Evolutionary conservation across 2,113 vertebrate genomes (phyloP).

Genomic region (Pachypanchax playfairii): DNA sequence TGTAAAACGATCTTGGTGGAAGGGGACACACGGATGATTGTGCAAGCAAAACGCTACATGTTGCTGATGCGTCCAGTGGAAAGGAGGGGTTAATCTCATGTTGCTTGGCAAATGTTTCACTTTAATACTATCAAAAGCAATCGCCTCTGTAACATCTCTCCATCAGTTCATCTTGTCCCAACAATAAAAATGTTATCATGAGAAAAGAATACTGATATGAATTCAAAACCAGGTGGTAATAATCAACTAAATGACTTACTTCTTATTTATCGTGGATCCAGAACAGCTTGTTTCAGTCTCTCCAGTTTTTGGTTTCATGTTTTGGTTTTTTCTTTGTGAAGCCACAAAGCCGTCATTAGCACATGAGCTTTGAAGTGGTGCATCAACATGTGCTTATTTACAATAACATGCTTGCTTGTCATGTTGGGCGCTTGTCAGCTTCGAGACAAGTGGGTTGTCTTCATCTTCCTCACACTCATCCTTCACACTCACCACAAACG

Average conservation of each 20-base stretch:
- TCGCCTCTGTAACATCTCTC: too few species aligned
- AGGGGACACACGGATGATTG: too few species aligned
- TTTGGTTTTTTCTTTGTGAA: conserved; percentile 17
- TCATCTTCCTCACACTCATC: conserved; percentile 39
- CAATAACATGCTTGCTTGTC: conserved; percentile 4
- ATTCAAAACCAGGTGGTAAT: too few species aligned
- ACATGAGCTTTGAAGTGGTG: conserved; percentile 1
- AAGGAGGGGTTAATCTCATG: too few species aligned
- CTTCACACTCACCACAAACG: conserved; percentile 43
- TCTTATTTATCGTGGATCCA: conserved; percentile 5
- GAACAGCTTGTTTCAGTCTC: conserved; percentile 21
- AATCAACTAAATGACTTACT: not conserved
- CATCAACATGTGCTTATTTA: conserved; percentile 17
- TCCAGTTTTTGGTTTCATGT: conserved; percentile 1
- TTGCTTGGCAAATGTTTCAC: too few species aligned
- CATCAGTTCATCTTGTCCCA: too few species aligned
- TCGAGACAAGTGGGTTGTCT: conserved; percentile 37
- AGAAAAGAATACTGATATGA: too few species aligned
- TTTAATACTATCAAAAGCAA: too few species aligned
- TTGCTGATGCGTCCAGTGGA: too few species aligned
- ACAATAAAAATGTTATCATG: too few species aligned
- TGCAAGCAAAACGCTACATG: too few species aligned
- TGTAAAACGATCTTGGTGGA: too few species aligned
- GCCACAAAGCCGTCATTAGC: conserved; percentile 25
- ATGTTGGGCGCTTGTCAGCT: conserved; percentile 24